Evolutionary conservation across 2,797 vertebrate genomes (phyloP).

Genomic region (Echeneis naucrates): DNA sequence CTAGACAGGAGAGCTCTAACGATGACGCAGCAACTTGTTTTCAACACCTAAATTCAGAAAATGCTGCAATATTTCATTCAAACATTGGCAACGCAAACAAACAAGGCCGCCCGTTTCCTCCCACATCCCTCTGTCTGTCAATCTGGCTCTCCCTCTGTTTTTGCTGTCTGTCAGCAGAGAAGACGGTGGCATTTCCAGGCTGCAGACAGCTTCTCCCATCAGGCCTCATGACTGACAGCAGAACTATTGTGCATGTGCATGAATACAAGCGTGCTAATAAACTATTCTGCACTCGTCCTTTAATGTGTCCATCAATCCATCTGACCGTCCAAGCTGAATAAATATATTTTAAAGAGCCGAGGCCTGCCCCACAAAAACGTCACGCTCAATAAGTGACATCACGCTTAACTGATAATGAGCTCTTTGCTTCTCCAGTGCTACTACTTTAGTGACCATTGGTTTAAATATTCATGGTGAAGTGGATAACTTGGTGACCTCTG

Average conservation of each 20-base stretch:
- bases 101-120: constrained; percentile 31
- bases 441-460: neutral
- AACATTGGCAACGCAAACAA: constrained; percentile 23
- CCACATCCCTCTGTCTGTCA: constrained; percentile 40
- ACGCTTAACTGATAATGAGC: constrained; percentile 22
- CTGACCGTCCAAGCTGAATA: constrained; percentile 50
- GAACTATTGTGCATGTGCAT: constrained; percentile 62
- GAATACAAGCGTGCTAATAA: constrained; percentile 65
- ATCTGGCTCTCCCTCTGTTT: constrained; percentile 41
- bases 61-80: constrained; percentile 16
- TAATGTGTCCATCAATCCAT: constrained; percentile 65
- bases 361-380: constrained; percentile 16
- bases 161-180: constrained; percentile 60
- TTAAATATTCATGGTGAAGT: neutral
- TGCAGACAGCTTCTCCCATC: constrained; percentile 75
- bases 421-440: constrained; percentile 21
- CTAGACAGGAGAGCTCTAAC: neutral
- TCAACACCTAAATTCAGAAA: constrained; percentile 21
- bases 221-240: constrained; percentile 67
- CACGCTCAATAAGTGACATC: constrained; percentile 29
- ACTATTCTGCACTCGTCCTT: constrained; percentile 59
- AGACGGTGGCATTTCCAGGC: constrained; percentile 66
- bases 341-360: constrained; percentile 39
- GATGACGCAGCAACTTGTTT: constrained; percentile 1
- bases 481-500: neutral